Percentiles rank a stretch among this genome's conserved stretches.
Evolutionary conservation across 2,113 vertebrate genomes (phyloP).

Genomic region (Turdus rufiventris): DNA sequence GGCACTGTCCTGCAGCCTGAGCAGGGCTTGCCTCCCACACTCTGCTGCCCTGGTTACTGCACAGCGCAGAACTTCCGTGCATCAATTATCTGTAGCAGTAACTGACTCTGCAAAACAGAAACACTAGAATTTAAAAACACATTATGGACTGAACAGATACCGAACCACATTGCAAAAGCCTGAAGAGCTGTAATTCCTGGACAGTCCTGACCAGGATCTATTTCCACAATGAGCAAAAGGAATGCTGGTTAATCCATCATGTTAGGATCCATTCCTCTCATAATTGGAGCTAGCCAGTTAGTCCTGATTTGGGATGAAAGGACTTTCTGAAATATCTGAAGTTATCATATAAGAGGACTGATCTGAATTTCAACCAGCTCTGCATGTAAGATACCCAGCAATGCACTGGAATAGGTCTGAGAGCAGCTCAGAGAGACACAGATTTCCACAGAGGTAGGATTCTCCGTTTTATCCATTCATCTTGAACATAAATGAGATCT

Average conservation of each 20-base stretch:
- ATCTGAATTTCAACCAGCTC: neutral
- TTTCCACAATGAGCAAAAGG: neutral
- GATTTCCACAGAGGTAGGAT: neutral
- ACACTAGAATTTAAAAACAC: neutral
- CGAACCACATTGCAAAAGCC: neutral
- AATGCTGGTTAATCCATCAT: neutral
- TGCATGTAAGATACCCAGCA: neutral
- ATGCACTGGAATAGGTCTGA: neutral
- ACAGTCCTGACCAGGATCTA: accelerated
- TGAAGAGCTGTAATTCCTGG: neutral
- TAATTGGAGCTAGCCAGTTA: neutral
- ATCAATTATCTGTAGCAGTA: neutral
- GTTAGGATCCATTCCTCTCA: neutral
- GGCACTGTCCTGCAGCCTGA: neutral
- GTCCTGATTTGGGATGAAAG: neutral
- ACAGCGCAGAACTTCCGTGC: neutral
- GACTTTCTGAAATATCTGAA: neutral
- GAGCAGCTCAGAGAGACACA: neutral
- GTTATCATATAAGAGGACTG: neutral
- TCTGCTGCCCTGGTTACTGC: neutral
- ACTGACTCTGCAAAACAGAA: neutral
- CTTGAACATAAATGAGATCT: neutral
- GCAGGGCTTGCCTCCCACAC: neutral
- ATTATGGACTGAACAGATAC: neutral
- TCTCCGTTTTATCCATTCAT: neutral